Base-by-base conservation (phyloP, 2,888 invertebrate genomes). In the Amiota communis region DNA sequence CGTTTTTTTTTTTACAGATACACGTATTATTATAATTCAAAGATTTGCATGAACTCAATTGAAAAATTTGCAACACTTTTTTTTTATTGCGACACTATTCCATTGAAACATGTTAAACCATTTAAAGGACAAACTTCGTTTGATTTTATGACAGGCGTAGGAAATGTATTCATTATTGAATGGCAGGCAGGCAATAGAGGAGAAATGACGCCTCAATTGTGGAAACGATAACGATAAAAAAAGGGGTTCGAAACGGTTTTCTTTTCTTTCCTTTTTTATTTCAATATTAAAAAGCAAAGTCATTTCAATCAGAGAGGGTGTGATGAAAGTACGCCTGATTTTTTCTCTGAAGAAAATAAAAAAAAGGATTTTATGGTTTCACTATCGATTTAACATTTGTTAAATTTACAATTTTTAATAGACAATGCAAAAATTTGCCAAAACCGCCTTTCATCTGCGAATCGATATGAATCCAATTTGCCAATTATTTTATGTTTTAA, bases 101-200 rank as follows among this genome's bases (percentile, higher is more conserved):
- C n/a, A n/a, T n/a, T 68, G 67, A 67, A 67, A 51, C 47, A 51
- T 51, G 67, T 47, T 49, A 65, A 20, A 48, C 67, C 67, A 68
- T 68, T 68, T 51, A 65, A 68, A 68, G 23, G 36, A 36, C 36
- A 36, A 36, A 53, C n/a, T 53, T n/a, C n/a, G 6, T 53, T 53
- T 53, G n/a, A n/a, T 53, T 53, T 68, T 68, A 68, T 68, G 67
- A 68, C 67, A 68, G n/a, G 67, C 67, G 36, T 68, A 53, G 53
- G 6, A 36, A 36, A 36, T 36, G 36, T 36, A 6, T 36, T 36
- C 36, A 36, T 36, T 36, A 36, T 36, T 36, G 36, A 36, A 36
- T 6, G 36, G 36, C 36, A 36, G 36, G 36, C 36, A 36, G 36
- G 36, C 36, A 36, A 36, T 36, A 36, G 36, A 36, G 36, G 36